Base-by-base conservation (phyloP, 2,888 invertebrate species). In the Drosophila kokeensis region DNA sequence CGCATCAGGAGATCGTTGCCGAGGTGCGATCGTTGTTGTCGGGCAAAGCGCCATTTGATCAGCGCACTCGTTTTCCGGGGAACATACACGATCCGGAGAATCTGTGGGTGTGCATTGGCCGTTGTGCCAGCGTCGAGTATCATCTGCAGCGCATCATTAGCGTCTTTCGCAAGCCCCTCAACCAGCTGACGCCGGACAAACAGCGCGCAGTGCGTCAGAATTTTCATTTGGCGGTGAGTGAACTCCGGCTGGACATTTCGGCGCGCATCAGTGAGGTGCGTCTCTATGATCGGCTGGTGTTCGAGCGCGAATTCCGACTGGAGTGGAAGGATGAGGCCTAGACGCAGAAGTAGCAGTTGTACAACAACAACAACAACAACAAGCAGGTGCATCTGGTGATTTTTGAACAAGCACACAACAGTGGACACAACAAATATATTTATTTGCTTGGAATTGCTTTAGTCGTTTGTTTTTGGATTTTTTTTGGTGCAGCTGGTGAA, bases 101-200 rank as follows among this genome's bases (percentile, higher is more conserved):
- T 59, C 78, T 92, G 6, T 89, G 89, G 87, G 86, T 92, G 7
- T 92, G 91, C 73, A 90, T 92, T 38, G 89, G 92, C 0, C 91
- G 92, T 24, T 91, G 92, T 54, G 85, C 92, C 62, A 86, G 91
- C 60, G 88, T 91, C 11, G 91, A 92, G 66, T 92, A 92, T 57
- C 91, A 92, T 65, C 69, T 92, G 65, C 89, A 91, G 54, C 85
- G 92, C 59, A 90, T 92, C 64, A 69, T 89, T 29, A 91, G 81
- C 65, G 81, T 86, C 45, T 92, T 92, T 62, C 87, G 91, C 18
- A 90, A 88, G 53, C 91, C 92, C 1, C 76, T 92, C 13, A 88
- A 88, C 6, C 83, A 86, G 24, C 67, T 92, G 45, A 83, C 86
- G n/a, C 84, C 89, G 40, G 92, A 92, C 59, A 92, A 91, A 36